Percentiles rank a stretch among this genome's conserved stretches.
phyloP scores from a whole-genome alignment of 2,797 vertebrate genomes.

The Lindbergichthys nudifrons region DNA sequence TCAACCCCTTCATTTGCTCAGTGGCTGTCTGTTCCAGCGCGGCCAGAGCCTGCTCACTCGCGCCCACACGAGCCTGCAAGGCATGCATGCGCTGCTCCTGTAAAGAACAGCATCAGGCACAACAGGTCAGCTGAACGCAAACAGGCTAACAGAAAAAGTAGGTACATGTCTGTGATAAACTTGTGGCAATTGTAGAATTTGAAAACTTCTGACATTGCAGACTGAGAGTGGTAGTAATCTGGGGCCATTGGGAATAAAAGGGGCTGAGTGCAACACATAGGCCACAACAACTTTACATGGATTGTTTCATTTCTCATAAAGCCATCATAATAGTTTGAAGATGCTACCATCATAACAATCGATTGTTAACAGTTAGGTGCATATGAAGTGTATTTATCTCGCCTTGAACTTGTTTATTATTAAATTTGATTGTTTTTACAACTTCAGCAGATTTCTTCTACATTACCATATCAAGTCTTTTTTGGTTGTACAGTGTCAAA shows the following conservation, averaged over 20 bases:
- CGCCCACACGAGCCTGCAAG: slow-evolving; percentile 84
- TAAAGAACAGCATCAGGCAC: slow-evolving; percentile 36
- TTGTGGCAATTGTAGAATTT: slow-evolving; percentile 16
- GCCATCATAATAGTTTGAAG: not conserved
- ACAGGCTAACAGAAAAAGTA: slow-evolving; percentile 6
- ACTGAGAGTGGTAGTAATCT: not conserved
- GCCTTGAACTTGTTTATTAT: not conserved
- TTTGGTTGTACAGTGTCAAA: not conserved
- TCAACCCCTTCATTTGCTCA: slow-evolving; percentile 87
- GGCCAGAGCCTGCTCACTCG: slow-evolving; percentile 84
- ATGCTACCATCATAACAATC: not conserved
- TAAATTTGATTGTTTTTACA: not conserved
- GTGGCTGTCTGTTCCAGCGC: slow-evolving; percentile 87
- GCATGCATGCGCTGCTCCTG: slow-evolving; percentile 85
- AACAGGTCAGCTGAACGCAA: slow-evolving; percentile 37
- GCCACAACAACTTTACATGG: not conserved
- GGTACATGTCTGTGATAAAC: slow-evolving; percentile 4
- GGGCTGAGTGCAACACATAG: not conserved
- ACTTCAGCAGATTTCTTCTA: not conserved
- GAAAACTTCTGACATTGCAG: not conserved
- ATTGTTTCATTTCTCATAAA: not conserved
- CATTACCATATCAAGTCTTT: not conserved
- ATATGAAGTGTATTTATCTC: not conserved
- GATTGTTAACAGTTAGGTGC: not conserved
- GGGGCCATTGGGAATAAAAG: not conserved